Conservation (phyloP, 2,888 invertebrate species). For the Drosophila robusta region DNA sequence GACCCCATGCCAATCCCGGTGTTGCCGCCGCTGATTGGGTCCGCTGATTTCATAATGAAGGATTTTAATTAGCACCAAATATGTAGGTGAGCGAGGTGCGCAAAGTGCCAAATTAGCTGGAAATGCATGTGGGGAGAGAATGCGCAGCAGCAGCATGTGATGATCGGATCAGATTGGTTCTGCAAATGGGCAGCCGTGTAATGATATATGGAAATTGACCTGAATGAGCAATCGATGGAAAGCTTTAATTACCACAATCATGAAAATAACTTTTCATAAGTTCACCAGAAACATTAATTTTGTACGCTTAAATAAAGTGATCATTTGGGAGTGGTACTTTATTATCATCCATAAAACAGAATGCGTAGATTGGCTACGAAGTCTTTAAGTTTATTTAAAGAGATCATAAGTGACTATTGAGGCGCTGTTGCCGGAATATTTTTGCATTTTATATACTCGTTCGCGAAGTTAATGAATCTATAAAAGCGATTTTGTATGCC, state of each 20-base stretch:
- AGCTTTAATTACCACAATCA: not conserved
- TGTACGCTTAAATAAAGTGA: not conserved
- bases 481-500: too few species aligned
- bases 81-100: slow-evolving; percentile 35
- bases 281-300: not conserved
- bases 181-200: not conserved
- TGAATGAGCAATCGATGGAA: not conserved
- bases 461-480: too few species aligned
- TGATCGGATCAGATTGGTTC: slow-evolving; percentile 7
- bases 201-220: slow-evolving; percentile 1
- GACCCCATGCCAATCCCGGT: slow-evolving; percentile 19
- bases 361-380: too few species aligned
- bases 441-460: too few species aligned
- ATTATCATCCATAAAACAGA: too few species aligned
- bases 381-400: too few species aligned
- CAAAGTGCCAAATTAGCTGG: slow-evolving; percentile 11
- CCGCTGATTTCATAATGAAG: slow-evolving; percentile 76
- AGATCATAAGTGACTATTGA: too few species aligned
- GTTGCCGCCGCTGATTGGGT: slow-evolving; percentile 46
- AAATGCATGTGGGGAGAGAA: slow-evolving; percentile 5
- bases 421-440: too few species aligned
- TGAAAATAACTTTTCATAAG: too few species aligned
- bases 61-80: slow-evolving; percentile 81
- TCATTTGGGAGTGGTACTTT: too few species aligned
- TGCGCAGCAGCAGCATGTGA: not conserved